Evolutionary conservation across 2,888 invertebrate genomes (phyloP).

Genomic region (Drosophila mimetica): DNA sequence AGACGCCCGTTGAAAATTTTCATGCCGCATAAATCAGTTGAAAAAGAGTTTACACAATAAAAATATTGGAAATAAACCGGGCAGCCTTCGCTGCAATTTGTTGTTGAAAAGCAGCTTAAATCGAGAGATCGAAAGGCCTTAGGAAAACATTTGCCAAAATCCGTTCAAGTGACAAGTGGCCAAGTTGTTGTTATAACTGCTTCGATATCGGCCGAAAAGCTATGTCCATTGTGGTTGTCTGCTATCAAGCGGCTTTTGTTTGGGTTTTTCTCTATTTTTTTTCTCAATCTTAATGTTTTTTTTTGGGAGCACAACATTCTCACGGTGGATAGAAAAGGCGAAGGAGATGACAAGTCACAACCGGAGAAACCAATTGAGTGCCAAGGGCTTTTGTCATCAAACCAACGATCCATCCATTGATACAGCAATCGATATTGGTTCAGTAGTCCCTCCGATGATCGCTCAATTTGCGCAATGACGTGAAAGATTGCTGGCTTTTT

Average conservation of each 20-base stretch:
- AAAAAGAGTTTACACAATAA: constrained; percentile 42
- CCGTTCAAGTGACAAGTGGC: constrained; percentile 62
- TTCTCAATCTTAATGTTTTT: constrained; percentile 5
- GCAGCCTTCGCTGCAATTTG: constrained; percentile 58
- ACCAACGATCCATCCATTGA: constrained; percentile 41
- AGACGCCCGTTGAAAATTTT: constrained; percentile 47
- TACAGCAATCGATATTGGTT: constrained; percentile 25
- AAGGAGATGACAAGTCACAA: constrained; percentile 70
- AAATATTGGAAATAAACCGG: constrained; percentile 25
- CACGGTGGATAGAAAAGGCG: constrained; percentile 55
- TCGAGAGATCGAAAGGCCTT: constrained; percentile 56
- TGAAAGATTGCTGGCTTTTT: constrained; percentile 61
- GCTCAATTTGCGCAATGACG: constrained; percentile 79
- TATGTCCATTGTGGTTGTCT: constrained; percentile 35
- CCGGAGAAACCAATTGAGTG: constrained; percentile 44
- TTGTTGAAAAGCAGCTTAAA: constrained; percentile 66
- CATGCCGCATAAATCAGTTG: constrained; percentile 37
- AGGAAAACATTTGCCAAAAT: constrained; percentile 69
- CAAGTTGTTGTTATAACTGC: constrained; percentile 45
- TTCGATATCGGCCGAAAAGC: constrained; percentile 34
- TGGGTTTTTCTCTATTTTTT: constrained; percentile 9
- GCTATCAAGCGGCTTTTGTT: constrained; percentile 56
- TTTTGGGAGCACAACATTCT: constrained; percentile 66
- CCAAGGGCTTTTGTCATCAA: constrained; percentile 60
- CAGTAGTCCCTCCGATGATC: constrained; percentile 60